A percentile compares a stretch with the other conserved stretches of the same genome.
phyloP scores from a whole-genome alignment of 2,113 vertebrate genomes.

The Pseudorectes ferrugineus region DNA sequence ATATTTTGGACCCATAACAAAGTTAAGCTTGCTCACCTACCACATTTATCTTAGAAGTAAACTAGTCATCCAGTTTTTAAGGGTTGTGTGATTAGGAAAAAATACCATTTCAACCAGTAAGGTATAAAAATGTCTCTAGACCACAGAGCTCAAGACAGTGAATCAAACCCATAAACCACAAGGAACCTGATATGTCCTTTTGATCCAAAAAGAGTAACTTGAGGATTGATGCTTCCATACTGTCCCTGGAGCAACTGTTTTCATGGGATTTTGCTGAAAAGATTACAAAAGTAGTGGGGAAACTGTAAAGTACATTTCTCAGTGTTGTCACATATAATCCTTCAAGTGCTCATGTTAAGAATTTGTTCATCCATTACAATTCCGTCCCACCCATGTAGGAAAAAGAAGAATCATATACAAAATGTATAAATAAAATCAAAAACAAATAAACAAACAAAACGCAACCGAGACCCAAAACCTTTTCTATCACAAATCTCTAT shows the following conservation, averaged over 20 bases:
- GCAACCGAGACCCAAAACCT: fast-evolving
- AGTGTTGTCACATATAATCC: not conserved
- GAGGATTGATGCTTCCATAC: not conserved
- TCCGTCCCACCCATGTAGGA: not conserved
- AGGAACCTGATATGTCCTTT: not conserved
- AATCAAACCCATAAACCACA: not conserved
- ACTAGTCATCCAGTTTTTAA: not conserved
- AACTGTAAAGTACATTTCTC: not conserved
- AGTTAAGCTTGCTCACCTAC: not conserved
- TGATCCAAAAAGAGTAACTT: not conserved
- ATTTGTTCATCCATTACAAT: not conserved
- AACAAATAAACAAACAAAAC: not conserved
- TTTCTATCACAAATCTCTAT: not conserved
- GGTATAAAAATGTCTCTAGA: not conserved
- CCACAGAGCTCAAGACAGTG: not conserved
- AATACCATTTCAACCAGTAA: not conserved
- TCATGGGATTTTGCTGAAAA: not conserved
- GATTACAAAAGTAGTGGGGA: not conserved
- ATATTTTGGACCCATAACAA: not conserved
- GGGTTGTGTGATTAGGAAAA: not conserved
- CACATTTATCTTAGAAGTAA: not conserved
- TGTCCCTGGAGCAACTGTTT: not conserved
- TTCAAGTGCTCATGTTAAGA: not conserved
- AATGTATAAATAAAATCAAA: not conserved
- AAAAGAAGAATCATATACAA: not conserved